A percentile compares a stretch with the other conserved stretches of the same genome.
phyloP scores from a whole-genome alignment of 1,140 invertebrate species.

The Pachyrhynchus sulphureomaculatus region DNA sequence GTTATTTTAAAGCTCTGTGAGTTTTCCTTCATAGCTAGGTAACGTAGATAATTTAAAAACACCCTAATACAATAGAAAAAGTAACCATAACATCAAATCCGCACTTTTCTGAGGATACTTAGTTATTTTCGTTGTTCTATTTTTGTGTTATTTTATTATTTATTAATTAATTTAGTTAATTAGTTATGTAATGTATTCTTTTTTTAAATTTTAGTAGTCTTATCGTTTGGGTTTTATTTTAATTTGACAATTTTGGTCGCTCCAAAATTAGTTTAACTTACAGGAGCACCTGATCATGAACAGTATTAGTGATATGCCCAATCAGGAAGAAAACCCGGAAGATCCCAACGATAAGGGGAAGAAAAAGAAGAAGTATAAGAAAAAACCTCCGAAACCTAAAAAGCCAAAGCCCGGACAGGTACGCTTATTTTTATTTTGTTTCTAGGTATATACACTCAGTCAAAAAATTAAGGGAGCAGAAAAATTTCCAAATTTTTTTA shows the following conservation, averaged over 20 bases:
- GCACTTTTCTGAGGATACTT: too few species aligned
- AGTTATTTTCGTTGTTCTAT: not conserved
- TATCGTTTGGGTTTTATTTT: slow-evolving; percentile 18
- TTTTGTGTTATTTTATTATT: not conserved
- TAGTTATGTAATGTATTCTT: not conserved
- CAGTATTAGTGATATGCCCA: slow-evolving; percentile 30
- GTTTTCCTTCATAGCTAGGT: too few species aligned
- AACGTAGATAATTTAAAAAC: too few species aligned
- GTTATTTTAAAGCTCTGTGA: too few species aligned
- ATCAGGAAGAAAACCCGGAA: slow-evolving; percentile 41
- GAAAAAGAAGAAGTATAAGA: slow-evolving; percentile 78
- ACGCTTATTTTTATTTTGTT: not conserved
- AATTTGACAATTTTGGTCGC: slow-evolving; percentile 20
- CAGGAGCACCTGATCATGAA: slow-evolving; percentile 36
- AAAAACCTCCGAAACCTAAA: slow-evolving; percentile 72
- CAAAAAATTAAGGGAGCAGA: too few species aligned
- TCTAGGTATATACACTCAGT: not conserved
- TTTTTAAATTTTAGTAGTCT: slow-evolving; percentile 10
- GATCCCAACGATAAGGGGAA: slow-evolving; percentile 56
- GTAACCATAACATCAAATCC: too few species aligned
- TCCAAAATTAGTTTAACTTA: slow-evolving; percentile 26
- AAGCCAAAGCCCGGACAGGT: slow-evolving; percentile 57
- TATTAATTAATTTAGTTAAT: not conserved
- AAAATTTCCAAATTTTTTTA: too few species aligned
- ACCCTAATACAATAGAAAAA: too few species aligned